A percentile compares a stretch with the other conserved stretches of the same genome.
These are phyloP conservation scores for Gallinago media DNA, from an alignment of 2,113 vertebrate genomes.

Conservation along the genomic window DNA sequence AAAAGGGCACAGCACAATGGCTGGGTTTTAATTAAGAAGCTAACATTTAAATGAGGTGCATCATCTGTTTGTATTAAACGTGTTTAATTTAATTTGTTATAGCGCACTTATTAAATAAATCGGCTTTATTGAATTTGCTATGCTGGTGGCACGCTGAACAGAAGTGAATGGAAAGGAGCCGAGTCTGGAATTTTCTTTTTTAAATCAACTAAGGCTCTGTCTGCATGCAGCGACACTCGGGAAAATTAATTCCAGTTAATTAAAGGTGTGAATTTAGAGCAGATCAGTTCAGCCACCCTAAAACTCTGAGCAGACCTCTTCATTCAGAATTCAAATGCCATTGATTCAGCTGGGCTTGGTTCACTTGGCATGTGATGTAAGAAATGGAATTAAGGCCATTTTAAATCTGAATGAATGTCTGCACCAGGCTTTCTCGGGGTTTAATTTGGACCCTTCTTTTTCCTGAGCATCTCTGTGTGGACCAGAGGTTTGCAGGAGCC, in stretches of 20 bases:
- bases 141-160: background rate
- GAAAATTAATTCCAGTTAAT: slow-evolving; percentile 55
- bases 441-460: background rate
- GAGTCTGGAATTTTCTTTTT: background rate
- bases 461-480: background rate
- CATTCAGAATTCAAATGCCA: background rate
- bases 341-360: background rate
- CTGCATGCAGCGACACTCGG: background rate
- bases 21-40: slow-evolving; percentile 7
- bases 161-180: background rate
- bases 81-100: slow-evolving; percentile 1
- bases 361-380: background rate
- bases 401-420: background rate
- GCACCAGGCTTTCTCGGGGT: background rate
- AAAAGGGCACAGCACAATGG: background rate
- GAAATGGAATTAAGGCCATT: background rate
- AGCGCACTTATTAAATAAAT: background rate
- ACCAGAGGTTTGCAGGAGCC: background rate
- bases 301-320: background rate
- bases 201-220: background rate
- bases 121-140: slow-evolving; percentile 2
- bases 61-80: background rate
- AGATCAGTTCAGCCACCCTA: background rate
- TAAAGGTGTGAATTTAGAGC: slow-evolving; percentile 52
- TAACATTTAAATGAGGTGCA: background rate